Conservation (phyloP, 2,797 vertebrate species). For the Lepidocolaptes lacrymiger region DNA sequence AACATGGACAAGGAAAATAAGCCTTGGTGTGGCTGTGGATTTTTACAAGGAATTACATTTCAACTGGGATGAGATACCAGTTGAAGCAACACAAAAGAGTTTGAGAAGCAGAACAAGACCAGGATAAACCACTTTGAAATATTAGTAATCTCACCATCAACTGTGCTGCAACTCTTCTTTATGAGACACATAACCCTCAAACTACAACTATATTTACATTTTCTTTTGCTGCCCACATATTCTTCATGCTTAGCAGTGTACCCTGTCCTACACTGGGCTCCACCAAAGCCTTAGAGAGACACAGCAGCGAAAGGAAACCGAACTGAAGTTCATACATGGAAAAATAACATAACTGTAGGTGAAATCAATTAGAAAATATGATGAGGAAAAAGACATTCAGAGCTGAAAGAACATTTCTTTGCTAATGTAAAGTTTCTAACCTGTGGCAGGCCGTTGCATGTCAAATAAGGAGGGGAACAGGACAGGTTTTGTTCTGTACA, state of each 20-base stretch:
- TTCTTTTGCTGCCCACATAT: background rate
- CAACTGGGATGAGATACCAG: background rate
- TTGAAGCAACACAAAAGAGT: background rate
- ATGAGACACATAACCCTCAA: background rate
- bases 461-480: background rate
- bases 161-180: background rate
- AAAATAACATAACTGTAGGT: background rate
- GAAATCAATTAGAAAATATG: background rate
- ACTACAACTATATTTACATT: background rate
- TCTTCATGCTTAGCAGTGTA: rapidly evolving
- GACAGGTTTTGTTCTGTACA: background rate
- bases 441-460: background rate
- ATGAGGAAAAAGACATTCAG: background rate
- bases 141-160: background rate
- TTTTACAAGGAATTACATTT: background rate
- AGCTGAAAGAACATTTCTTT: background rate
- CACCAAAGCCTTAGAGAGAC: background rate
- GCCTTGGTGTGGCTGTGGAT: background rate
- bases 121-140: background rate
- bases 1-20: background rate
- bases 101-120: background rate
- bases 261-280: background rate
- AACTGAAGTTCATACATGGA: background rate
- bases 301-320: background rate
- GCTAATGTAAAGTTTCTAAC: background rate